Evolutionary conservation across 2,113 vertebrate genomes (phyloP).

Genomic region (Cisticola juncidis): DNA sequence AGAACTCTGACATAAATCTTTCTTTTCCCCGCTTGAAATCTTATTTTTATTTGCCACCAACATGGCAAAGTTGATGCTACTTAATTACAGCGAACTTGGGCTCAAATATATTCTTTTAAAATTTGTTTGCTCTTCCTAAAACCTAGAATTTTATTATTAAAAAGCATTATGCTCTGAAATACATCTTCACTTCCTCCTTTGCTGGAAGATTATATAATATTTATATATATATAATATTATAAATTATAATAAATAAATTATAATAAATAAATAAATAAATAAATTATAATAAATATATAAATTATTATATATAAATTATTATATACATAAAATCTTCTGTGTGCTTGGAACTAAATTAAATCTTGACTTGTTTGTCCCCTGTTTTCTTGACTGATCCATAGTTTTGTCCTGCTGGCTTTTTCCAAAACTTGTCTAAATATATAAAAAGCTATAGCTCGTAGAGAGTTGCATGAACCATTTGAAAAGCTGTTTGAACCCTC

Average conservation of each 20-base stretch:
- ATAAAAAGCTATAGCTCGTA: not conserved
- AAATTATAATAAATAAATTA: too few species aligned
- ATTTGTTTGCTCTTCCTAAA: not conserved
- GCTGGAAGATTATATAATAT: not conserved
- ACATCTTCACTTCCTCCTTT: not conserved
- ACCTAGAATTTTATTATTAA: not conserved
- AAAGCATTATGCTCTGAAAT: not conserved
- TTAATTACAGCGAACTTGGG: not conserved
- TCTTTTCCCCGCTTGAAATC: accelerated
- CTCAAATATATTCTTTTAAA: accelerated
- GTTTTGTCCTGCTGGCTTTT: not conserved
- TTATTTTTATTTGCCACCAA: not conserved
- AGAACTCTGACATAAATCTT: not conserved
- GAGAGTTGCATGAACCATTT: not conserved
- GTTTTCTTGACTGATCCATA: not conserved
- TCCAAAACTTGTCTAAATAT: not conserved
- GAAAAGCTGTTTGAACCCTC: not conserved
- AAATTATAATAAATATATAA: too few species aligned
- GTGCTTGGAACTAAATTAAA: not conserved
- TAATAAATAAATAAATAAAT: too few species aligned
- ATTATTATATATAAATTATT: too few species aligned
- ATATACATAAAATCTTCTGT: not conserved
- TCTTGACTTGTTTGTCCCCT: not conserved
- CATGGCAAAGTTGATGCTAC: not conserved
- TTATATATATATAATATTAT: too few species aligned